Evolutionary conservation across 64 coral and sea anemone species (phyloP), one percentile per base, ranked within the genome.

Genomic region (Actinia tenebrosa): DNA sequence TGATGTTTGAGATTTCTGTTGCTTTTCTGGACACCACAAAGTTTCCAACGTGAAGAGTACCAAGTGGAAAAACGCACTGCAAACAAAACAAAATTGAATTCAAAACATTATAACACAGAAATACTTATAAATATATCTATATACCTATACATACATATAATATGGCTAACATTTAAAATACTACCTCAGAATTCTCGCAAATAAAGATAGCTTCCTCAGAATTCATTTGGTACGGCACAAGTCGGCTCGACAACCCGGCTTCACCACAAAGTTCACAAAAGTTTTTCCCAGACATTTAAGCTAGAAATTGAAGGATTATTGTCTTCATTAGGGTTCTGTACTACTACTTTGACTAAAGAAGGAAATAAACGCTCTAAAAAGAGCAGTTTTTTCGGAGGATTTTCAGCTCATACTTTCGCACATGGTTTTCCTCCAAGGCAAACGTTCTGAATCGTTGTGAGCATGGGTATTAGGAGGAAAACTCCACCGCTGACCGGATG

Each of bases 131-230:
- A 44, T 22, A 53, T 3, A 83, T 7, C 45, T 47, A 27, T n/a
- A n/a, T 4, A 56, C 61, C 10, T 10, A 9, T 5, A 77, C 14
- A 20, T 16, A 56, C 18, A 59, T 56, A 18, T 25, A 15, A 60
- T 37, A 84, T 16, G 25, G 1, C 15, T 71, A 56, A 8, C 3
- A 44, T 20, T 17, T 7, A 52, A 46, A 22, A 37, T 19, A 45
- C 22, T 20, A 92, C 90, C 85, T 92, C 85, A 53, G 86, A 59
- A 85, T 83, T 87, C 64, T 87, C 85, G 79, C 90, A 92, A 3
- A 92, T 18, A 47, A 92, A 87, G 59, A 92, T 87, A 46, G 90
- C 90, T 83, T 92, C 90, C 27, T 87, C 85, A 17, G 86, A 79
- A 66, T 92, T 92, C 45, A 92, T 19, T 77, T 92, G 90, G 44